A percentile compares a stretch with the other conserved stretches of the same genome.
Conservation (phyloP, 2,888 invertebrate genomes). For the Drosophila meridionalis region DNA sequence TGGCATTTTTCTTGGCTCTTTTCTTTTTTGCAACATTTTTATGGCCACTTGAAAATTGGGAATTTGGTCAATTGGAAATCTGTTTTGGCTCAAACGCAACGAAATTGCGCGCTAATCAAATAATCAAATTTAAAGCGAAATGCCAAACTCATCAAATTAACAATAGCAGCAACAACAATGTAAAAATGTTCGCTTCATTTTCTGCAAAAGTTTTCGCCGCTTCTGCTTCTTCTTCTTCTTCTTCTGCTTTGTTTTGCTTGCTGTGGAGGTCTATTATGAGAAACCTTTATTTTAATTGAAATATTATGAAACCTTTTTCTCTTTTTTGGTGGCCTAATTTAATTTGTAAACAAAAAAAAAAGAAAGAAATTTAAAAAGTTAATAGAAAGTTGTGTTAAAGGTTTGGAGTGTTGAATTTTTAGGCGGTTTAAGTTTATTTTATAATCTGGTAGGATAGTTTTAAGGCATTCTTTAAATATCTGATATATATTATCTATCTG, state of each 20-base stretch:
- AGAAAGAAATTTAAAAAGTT: background rate
- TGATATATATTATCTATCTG: too few relatives aligned
- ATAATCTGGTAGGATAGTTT: too few relatives aligned
- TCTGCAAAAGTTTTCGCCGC: background rate
- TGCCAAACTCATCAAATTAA: slow-evolving; percentile 12
- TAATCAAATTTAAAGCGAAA: slow-evolving; percentile 34
- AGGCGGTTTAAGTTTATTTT: background rate
- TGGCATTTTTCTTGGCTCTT: slow-evolving; percentile 1
- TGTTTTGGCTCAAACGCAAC: slow-evolving; percentile 43
- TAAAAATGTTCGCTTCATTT: background rate
- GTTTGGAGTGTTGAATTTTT: background rate
- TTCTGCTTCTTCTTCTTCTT: background rate
- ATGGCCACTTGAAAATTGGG: slow-evolving; percentile 32
- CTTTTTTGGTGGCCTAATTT: background rate
- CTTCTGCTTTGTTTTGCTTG: background rate
- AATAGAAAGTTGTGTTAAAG: background rate
- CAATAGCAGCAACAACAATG: background rate
- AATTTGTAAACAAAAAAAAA: too few relatives aligned
- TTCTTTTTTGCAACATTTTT: slow-evolving; percentile 11
- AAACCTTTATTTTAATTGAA: slow-evolving; percentile 14
- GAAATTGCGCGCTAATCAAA: slow-evolving; percentile 49
- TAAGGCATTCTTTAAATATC: too few relatives aligned
- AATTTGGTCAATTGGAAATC: slow-evolving; percentile 40
- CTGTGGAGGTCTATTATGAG: background rate
- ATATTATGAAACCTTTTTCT: slow-evolving; percentile 4